These are phyloP conservation scores for Carterocephalus palaemon DNA, from an alignment of 2,888 invertebrate genomes.

Conservation along the genomic window DNA sequence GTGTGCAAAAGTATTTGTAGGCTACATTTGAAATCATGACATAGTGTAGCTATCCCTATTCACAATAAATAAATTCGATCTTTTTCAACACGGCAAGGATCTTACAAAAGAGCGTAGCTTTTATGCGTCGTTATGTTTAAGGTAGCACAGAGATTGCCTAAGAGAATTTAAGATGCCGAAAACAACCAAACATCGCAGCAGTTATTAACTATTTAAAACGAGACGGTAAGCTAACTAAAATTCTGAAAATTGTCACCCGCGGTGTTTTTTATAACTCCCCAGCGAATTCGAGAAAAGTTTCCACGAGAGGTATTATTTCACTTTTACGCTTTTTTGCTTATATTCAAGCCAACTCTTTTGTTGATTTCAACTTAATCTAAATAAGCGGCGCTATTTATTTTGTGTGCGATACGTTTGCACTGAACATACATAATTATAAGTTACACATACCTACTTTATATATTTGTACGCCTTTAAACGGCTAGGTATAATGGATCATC, in stretches of 20 bases:
- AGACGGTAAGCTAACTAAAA: slow-evolving; percentile 5
- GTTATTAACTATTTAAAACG: slow-evolving; percentile 14
- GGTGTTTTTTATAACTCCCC: slow-evolving; percentile 9
- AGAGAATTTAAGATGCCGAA: slow-evolving; percentile 1
- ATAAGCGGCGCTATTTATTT: neutral
- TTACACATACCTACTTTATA: too few species aligned
- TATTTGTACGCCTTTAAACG: too few species aligned
- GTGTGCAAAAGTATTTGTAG: too few species aligned
- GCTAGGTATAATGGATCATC: too few species aligned
- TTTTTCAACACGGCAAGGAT: slow-evolving; percentile 16
- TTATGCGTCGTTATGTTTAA: too few species aligned
- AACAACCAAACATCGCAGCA: neutral
- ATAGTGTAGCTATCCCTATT: too few species aligned
- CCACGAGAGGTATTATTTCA: slow-evolving; percentile 7
- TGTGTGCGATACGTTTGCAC: slow-evolving; percentile 1
- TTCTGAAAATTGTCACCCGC: slow-evolving; percentile 9
- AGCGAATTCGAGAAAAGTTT: slow-evolving; percentile 1
- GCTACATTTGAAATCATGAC: too few species aligned
- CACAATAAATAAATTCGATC: too few species aligned
- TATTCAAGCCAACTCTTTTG: neutral
- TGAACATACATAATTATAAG: too few species aligned
- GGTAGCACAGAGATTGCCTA: too few species aligned
- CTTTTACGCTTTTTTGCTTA: slow-evolving; percentile 6
- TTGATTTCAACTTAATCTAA: neutral
- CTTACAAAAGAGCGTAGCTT: too few species aligned